Conservation (phyloP, 2,888 invertebrate species). For the Panorpa germanica region DNA sequence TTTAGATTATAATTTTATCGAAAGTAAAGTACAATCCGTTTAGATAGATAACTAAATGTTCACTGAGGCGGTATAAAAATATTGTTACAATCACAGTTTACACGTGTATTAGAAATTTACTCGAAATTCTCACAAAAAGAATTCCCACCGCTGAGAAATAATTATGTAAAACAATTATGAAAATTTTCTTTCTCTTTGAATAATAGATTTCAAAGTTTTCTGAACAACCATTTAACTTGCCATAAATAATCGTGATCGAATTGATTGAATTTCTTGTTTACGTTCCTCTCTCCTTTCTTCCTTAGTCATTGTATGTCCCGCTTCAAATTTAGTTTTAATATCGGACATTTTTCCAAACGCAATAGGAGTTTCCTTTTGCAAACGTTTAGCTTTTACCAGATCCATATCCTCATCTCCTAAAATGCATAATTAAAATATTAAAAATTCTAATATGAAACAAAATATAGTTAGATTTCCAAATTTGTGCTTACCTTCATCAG, state of each 20-base stretch:
- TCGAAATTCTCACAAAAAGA: slow-evolving; percentile 4
- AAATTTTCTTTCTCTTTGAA: no score
- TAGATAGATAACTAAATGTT: no score
- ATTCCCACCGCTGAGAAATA: not conserved
- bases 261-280: slow-evolving; percentile 76
- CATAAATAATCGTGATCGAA: slow-evolving; percentile 69
- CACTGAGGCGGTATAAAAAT: no score
- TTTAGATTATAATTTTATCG: no score
- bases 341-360: slow-evolving; percentile 70
- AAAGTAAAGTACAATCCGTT: no score
- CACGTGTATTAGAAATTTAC: slow-evolving; percentile 5
- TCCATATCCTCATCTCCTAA: slow-evolving; percentile 40
- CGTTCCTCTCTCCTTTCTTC: slow-evolving; percentile 61
- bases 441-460: slow-evolving; percentile 12
- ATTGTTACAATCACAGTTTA: no score
- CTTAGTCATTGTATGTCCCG: slow-evolving; percentile 31
- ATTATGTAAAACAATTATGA: not conserved
- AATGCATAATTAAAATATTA: slow-evolving; percentile 4
- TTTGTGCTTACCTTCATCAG: slow-evolving; percentile 22
- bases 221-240: no score
- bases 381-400: slow-evolving; percentile 33
- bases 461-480: slow-evolving; percentile 1
- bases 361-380: slow-evolving; percentile 52
- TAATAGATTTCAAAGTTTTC: no score
- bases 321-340: slow-evolving; percentile 66